These are phyloP conservation scores for Periophthalmus magnuspinnatus DNA, from an alignment of 2,797 vertebrate genomes.

Conservation along the genomic window DNA sequence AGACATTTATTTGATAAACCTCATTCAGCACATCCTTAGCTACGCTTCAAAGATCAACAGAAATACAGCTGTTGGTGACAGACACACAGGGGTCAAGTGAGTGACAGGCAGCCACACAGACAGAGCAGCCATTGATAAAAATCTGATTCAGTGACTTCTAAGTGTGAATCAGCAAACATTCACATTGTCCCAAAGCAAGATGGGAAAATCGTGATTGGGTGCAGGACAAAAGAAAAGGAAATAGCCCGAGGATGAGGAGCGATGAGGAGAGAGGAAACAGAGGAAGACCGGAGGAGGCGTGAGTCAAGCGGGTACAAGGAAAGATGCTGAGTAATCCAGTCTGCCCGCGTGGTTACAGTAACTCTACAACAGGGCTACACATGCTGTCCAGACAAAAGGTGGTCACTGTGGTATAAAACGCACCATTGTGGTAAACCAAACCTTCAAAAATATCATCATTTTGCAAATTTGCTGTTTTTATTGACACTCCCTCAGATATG, in stretches of 20 bases:
- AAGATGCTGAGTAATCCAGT: conserved; percentile 67
- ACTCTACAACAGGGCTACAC: conserved; percentile 62
- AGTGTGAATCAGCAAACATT: conserved; percentile 76
- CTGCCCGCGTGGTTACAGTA: conserved; percentile 65
- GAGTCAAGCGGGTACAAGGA: conserved; percentile 66
- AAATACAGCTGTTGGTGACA: conserved; percentile 68
- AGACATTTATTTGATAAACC: conserved; percentile 48
- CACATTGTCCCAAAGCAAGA: conserved; percentile 54
- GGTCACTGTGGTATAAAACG: conserved; percentile 23
- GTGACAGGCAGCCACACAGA: conserved; percentile 53
- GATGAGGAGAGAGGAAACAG: conserved; percentile 38
- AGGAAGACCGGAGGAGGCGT: conserved; percentile 45
- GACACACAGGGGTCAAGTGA: conserved; percentile 29
- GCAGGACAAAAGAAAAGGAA: conserved; percentile 59
- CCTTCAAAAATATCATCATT: conserved; percentile 22
- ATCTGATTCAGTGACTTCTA: conserved; percentile 60
- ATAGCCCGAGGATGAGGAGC: conserved; percentile 46
- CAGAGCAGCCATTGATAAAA: conserved; percentile 63
- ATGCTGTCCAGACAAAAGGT: conserved; percentile 30
- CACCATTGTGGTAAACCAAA: conserved; percentile 27
- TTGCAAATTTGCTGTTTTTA: conserved; percentile 17
- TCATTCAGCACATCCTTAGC: conserved; percentile 62
- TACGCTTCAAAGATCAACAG: conserved; percentile 68
- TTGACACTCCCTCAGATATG: conserved; percentile 9
- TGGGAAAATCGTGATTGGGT: conserved; percentile 56